Conservation (phyloP, 2,113 vertebrate species). For the Delphinapterus leucas region DNA sequence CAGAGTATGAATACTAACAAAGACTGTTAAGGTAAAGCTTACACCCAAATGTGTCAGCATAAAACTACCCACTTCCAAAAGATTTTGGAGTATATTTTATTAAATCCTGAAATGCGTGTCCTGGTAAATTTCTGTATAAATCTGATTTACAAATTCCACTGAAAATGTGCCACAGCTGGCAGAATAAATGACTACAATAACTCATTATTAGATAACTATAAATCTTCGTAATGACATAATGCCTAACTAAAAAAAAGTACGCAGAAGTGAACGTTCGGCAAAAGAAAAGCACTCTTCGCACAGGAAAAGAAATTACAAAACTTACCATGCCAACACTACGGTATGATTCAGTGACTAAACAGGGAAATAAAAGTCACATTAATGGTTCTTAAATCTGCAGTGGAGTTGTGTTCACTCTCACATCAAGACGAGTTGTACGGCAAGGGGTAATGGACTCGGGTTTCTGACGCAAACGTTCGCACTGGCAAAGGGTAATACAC, state of each 20-base stretch:
- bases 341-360: constrained; percentile 81
- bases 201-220: constrained; percentile 87
- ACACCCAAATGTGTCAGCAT: constrained; percentile 50
- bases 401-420: constrained; percentile 67
- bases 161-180: constrained; percentile 82
- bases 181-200: constrained; percentile 84
- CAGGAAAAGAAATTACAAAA: constrained; percentile 81
- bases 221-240: constrained; percentile 83
- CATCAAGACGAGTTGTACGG: constrained; percentile 74
- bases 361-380: constrained; percentile 81
- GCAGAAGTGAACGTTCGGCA: constrained; percentile 73
- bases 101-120: constrained; percentile 81
- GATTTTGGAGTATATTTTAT: constrained; percentile 77
- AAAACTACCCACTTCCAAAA: constrained; percentile 70
- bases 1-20: constrained; percentile 47
- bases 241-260: constrained; percentile 78
- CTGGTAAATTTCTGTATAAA: constrained; percentile 81
- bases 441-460: constrained; percentile 67
- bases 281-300: constrained; percentile 73
- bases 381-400: constrained; percentile 78
- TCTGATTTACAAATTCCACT: constrained; percentile 84
- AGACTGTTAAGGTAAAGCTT: constrained; percentile 41
- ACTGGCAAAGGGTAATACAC: constrained; percentile 40
- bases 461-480: constrained; percentile 69
- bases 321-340: constrained; percentile 73